A percentile compares a stretch with the other conserved stretches of the same genome.
Conservation (phyloP, 2,797 vertebrate species). For the Mus spretus region DNA sequence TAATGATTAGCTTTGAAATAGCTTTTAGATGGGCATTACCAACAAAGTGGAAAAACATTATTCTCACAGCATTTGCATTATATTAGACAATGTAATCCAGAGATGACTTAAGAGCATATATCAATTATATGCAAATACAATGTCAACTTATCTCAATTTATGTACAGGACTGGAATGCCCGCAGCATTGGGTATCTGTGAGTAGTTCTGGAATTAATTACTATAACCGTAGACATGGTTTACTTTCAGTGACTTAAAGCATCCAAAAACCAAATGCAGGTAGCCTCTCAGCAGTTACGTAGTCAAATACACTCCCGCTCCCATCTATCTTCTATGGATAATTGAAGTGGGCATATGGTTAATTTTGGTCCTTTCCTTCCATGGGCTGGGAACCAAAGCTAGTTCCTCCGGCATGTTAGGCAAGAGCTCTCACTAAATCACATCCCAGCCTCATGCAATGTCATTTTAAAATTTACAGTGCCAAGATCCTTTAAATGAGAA, state of each 20-base stretch:
- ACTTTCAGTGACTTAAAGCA: slow-evolving; percentile 37
- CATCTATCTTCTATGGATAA: slow-evolving; percentile 42
- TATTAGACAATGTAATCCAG: neutral
- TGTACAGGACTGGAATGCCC: too few relatives aligned
- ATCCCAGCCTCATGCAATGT: neutral
- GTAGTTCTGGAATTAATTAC: neutral
- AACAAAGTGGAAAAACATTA: neutral
- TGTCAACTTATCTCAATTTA: neutral
- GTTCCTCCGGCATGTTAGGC: neutral
- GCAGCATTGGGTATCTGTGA: neutral
- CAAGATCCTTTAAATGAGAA: neutral
- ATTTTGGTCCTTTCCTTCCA: neutral
- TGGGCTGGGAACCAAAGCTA: neutral
- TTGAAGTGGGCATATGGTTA: neutral
- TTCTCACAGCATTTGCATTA: neutral
- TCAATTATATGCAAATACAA: neutral
- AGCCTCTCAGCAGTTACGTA: neutral
- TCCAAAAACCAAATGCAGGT: neutral
- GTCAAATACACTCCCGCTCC: neutral
- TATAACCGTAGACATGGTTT: neutral
- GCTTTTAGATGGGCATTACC: slow-evolving; percentile 15
- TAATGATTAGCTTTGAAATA: slow-evolving; percentile 27
- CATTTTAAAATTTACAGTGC: neutral
- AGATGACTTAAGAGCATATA: neutral
- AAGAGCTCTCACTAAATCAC: neutral